These are phyloP conservation scores for Micronisus gabar DNA, from an alignment of 2,113 vertebrate species.

Conservation along the genomic window DNA sequence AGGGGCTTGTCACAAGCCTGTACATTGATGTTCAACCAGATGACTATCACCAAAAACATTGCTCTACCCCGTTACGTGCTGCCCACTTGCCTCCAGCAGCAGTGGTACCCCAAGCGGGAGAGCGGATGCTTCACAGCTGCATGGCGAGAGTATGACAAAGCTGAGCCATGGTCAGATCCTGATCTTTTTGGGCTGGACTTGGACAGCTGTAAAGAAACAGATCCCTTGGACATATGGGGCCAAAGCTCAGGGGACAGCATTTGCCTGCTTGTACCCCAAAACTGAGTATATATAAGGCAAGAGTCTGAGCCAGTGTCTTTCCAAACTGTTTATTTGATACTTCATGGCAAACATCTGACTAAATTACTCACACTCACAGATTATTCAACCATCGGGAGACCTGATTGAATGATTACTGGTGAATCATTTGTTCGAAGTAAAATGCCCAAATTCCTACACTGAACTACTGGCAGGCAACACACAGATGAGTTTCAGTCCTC, in stretches of 20 bases:
- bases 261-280: not conserved
- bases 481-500: not conserved
- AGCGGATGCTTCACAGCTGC: not conserved
- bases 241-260: not conserved
- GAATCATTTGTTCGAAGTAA: slow-evolving; percentile 53
- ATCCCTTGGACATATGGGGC: not conserved
- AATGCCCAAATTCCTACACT: slow-evolving; percentile 22
- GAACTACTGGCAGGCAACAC: not conserved
- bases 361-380: slow-evolving; percentile 39
- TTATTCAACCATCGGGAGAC: not conserved
- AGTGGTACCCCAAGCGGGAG: not conserved
- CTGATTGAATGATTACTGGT: slow-evolving; percentile 33
- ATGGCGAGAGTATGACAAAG: rapidly evolving
- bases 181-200: not conserved
- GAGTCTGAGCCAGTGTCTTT: not conserved
- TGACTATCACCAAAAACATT: not conserved
- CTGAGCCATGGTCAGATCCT: not conserved
- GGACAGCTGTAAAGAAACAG: not conserved
- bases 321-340: not conserved
- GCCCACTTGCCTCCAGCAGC: not conserved
- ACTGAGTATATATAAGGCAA: not conserved
- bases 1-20: not conserved
- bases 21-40: not conserved
- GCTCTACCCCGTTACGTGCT: rapidly evolving
- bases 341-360: slow-evolving; percentile 6